Evolutionary conservation across 2,797 vertebrate species (phyloP), one percentile per base, ranked within the genome.

Genomic region (Enteromius radiatus): DNA sequence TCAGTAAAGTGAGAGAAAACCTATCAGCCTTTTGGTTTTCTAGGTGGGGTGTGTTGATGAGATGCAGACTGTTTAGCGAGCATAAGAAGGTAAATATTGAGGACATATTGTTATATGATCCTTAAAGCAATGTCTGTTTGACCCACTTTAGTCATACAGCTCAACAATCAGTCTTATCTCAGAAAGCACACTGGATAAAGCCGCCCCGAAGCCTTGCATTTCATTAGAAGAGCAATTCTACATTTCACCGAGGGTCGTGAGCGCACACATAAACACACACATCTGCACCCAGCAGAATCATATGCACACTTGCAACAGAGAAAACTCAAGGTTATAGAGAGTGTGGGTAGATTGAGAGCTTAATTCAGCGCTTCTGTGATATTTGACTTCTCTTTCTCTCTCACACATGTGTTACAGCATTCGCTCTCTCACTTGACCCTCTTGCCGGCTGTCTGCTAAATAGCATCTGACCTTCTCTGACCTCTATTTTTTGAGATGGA

Each of bases 391-490:
- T 23, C 59, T 64, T 31, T 52, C 43, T 33, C 43, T 33, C 61
- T 63, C 43, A 65, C 63, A 56, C 67, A 56, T 59, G 54, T 15
- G 12, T 33, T 78, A 19, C 43, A 52, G 31, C 63, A 11, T 67
- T 23, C 56, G 70, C 76, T 47, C 76, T 63, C 17, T 49, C 41
- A 21, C 81, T 82, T 84, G 49, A 77, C 61, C 23, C 6, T 87
- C 87, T 76, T 59, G 78, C 45, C 5, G 31, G 64, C 73, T 64
- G n/a, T 81, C 74, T 47, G 26, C 78, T 80, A 56, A 80, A 80
- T 80, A 70, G 49, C 78, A 70, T 70, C 65, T 80, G 78, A 80
- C 65, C 78, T 56, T 70, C 23, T 45, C 17, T 70, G 67, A 84
- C 74, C 63, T 77, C 26, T 21, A 23, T 64, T 74, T 75, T 56